phyloP scores from a whole-genome alignment of 2,888 invertebrate species.

The Adela reaumurella region DNA sequence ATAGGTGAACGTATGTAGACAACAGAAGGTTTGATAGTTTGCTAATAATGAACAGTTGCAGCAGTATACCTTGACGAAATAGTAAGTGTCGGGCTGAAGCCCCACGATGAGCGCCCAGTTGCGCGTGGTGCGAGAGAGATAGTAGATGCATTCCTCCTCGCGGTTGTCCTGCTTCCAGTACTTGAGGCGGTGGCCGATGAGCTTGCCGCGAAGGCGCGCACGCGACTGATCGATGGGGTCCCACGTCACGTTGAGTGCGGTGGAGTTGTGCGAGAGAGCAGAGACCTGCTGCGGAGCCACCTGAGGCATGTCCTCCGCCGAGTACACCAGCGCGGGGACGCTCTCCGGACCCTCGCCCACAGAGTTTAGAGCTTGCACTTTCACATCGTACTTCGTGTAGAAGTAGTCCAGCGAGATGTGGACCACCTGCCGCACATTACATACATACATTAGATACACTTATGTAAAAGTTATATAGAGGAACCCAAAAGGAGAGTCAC shows the following conservation, averaged over 20 bases:
- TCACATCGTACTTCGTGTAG: conserved; percentile 81
- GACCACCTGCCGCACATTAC: conserved; percentile 57
- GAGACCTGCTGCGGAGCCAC: conserved; percentile 81
- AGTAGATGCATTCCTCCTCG: conserved; percentile 79
- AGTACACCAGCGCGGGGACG: conserved; percentile 68
- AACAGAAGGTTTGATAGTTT: too few species aligned
- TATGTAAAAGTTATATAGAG: too few species aligned
- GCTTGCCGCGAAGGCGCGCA: conserved; percentile 80
- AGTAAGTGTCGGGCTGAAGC: conserved; percentile 87
- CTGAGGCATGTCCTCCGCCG: conserved; percentile 91
- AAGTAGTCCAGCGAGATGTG: conserved; percentile 69
- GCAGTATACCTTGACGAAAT: conserved; percentile 71
- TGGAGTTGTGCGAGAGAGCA: conserved; percentile 83
- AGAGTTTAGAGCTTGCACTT: conserved; percentile 79
- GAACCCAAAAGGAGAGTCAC: too few species aligned
- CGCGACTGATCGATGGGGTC: conserved; percentile 78
- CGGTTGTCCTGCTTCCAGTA: conserved; percentile 80
- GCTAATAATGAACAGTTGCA: too few species aligned
- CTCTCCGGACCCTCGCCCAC: conserved; percentile 82
- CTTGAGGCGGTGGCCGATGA: conserved; percentile 90
- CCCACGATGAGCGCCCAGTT: conserved; percentile 91
- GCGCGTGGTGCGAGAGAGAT: conserved; percentile 76
- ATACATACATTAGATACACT: too few species aligned
- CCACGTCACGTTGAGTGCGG: conserved; percentile 91
- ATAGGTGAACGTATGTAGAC: too few species aligned